Base-by-base conservation (phyloP, 2,113 vertebrate genomes). In the Melanocharis versteri region DNA sequence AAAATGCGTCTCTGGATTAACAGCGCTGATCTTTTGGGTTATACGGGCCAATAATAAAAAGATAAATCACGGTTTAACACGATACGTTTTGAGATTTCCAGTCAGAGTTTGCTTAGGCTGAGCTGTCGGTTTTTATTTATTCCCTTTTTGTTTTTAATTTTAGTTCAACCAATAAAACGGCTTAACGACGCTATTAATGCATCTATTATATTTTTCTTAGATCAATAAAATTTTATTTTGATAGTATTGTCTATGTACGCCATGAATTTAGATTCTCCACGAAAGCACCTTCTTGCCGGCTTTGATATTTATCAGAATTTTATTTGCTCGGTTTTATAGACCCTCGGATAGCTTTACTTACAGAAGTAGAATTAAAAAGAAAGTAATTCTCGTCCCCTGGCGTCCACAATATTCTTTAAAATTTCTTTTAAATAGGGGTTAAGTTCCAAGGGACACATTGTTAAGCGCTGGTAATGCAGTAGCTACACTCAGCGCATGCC, bases 381-480 rank as follows among this genome's bases (percentile, higher is more conserved):
- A 92, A 86, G 66, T n/a, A 87, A 78, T 97, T 92, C 75, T 94
- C 73, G 54, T 93, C 83, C 92, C 83, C 72, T 80, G 79, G 92
- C 77, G 91, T 96, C 90, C 79, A 95, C 92, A 96, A 93, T 92
- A 93, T 96, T 97, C 80, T 93, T 90, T 87, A 91, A 91, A 93
- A 96, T 96, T 82, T 97, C 61, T 94, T 94, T 96, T 96, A 97
- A 96, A 90, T 69, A 50, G 78, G 65, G 79, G 90, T 96, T 96
- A 97, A 96, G 80, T 94, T 97, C 96, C 95, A 91, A 96, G 97
- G 90, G 97, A 96, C 94, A 71, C 94, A 68, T 94, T 96, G 96
- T 94, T 97, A 97, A 97, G 94, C 35, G n/a, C 77, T 97, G 94
- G 91, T 90, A 97, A 94, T 27, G 97, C 97, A 57, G 97, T 97